Evolutionary conservation across 2,888 invertebrate genomes (phyloP).

Genomic region (Drosophila atripex): DNA sequence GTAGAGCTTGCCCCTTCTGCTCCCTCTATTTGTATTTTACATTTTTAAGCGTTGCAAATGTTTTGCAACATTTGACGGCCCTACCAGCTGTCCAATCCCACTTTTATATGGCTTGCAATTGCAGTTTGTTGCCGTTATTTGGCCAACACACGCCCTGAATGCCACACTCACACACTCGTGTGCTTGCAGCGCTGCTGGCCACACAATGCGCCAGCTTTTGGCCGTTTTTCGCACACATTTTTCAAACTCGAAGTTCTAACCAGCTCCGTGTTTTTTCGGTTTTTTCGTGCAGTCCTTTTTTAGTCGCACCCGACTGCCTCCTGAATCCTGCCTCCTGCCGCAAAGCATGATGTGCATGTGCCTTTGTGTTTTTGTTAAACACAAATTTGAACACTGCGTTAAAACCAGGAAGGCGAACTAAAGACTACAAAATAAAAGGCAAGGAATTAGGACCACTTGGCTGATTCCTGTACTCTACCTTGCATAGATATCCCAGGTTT

Average conservation of each 20-base stretch:
- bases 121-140: conserved; percentile 35
- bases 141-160: conserved; percentile 32
- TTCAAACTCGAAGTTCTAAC: conserved; percentile 53
- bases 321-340: conserved; percentile 2
- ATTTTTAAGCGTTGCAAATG: conserved; percentile 52
- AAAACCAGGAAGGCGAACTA: conserved; percentile 57
- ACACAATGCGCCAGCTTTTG: conserved; percentile 70
- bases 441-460: conserved; percentile 28
- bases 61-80: conserved; percentile 67
- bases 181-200: conserved; percentile 55
- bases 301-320: conserved; percentile 1
- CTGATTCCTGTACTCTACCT: neutral
- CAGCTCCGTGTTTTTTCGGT: conserved; percentile 46
- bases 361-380: conserved; percentile 46
- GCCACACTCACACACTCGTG: conserved; percentile 23
- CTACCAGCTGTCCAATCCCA: conserved; percentile 53
- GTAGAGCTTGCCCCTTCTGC: conserved; percentile 19
- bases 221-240: conserved; percentile 65
- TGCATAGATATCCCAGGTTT: neutral
- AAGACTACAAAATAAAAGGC: conserved; percentile 50
- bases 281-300: conserved; percentile 12
- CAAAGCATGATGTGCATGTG: conserved; percentile 33
- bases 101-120: conserved; percentile 33
- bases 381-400: conserved; percentile 68
- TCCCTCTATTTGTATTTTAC: conserved; percentile 36